phyloP scores from a whole-genome alignment of 2,797 vertebrate genomes.

The Dromococcyx pavoninus region DNA sequence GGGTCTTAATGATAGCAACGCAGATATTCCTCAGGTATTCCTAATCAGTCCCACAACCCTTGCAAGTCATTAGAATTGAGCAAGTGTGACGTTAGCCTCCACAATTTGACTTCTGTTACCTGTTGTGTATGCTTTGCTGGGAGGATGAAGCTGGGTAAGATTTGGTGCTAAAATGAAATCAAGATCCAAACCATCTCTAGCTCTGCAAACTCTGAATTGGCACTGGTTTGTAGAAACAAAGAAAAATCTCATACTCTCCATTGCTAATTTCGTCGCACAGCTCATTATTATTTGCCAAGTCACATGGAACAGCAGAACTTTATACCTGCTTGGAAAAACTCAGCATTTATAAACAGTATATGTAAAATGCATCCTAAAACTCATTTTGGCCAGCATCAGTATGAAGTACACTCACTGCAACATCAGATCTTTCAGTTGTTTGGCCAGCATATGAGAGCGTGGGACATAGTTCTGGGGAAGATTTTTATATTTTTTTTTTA shows the following conservation, averaged over 20 bases:
- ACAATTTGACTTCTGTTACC: not conserved
- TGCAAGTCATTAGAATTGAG: not conserved
- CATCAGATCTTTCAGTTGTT: conserved; percentile 33
- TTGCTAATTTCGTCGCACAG: not conserved
- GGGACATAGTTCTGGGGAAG: conserved; percentile 15
- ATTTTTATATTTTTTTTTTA: not conserved
- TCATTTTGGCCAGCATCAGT: not conserved
- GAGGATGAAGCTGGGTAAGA: not conserved
- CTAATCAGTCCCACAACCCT: not conserved
- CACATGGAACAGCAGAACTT: not conserved
- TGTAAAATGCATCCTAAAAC: not conserved
- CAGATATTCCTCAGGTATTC: not conserved
- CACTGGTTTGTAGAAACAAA: not conserved
- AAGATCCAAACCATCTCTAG: not conserved
- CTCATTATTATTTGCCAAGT: not conserved
- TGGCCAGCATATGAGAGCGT: not conserved
- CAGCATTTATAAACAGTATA: not conserved
- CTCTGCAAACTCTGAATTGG: not conserved
- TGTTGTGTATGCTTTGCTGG: not conserved
- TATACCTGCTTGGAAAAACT: conserved; percentile 43
- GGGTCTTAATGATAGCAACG: not conserved
- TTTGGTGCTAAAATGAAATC: not conserved
- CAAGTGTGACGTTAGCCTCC: not conserved
- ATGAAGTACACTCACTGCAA: not conserved
- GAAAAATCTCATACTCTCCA: not conserved